These are phyloP conservation scores for Drosophila koepferae DNA, from an alignment of 2,888 invertebrate species.

Conservation along the genomic window DNA sequence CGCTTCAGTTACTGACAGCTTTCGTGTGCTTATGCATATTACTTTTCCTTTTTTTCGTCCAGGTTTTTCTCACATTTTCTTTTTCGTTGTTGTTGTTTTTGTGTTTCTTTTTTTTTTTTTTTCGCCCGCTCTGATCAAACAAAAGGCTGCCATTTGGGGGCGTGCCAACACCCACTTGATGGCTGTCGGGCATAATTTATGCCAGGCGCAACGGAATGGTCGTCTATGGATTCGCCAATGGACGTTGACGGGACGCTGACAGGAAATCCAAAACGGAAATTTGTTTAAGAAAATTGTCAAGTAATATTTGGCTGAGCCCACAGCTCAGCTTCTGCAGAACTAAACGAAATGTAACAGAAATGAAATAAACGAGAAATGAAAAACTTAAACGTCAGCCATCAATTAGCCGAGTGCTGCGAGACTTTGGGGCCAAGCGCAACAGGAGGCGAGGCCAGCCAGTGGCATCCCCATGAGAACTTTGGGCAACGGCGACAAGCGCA, in stretches of 20 bases:
- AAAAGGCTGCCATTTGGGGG: slow-evolving; percentile 33
- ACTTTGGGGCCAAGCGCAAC: slow-evolving; percentile 21
- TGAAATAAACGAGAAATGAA: neutral
- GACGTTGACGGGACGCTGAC: slow-evolving; percentile 44
- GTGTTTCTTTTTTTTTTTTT: neutral
- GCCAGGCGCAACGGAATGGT: slow-evolving; percentile 21
- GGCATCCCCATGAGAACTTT: slow-evolving; percentile 34
- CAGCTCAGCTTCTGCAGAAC: no score
- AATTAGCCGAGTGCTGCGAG: slow-evolving; percentile 28
- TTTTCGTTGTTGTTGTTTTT: neutral
- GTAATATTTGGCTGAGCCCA: slow-evolving; percentile 20
- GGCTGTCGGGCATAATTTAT: slow-evolving; percentile 55
- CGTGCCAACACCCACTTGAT: slow-evolving; percentile 33
- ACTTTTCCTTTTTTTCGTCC: neutral
- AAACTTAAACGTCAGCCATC: slow-evolving; percentile 25
- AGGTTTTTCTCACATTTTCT: neutral
- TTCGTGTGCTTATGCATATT: slow-evolving; percentile 45
- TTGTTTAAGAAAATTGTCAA: slow-evolving; percentile 49
- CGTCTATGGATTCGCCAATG: slow-evolving; percentile 26
- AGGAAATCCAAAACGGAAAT: slow-evolving; percentile 60
- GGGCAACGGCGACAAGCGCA: slow-evolving; percentile 27
- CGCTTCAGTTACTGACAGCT: slow-evolving; percentile 7
- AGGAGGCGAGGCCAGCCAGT: slow-evolving; percentile 9
- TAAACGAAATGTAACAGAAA: neutral
- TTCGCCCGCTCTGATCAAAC: slow-evolving; percentile 32